These are phyloP conservation scores for Turdus rufiventris DNA, from an alignment of 2,113 vertebrate species.

Conservation along the genomic window DNA sequence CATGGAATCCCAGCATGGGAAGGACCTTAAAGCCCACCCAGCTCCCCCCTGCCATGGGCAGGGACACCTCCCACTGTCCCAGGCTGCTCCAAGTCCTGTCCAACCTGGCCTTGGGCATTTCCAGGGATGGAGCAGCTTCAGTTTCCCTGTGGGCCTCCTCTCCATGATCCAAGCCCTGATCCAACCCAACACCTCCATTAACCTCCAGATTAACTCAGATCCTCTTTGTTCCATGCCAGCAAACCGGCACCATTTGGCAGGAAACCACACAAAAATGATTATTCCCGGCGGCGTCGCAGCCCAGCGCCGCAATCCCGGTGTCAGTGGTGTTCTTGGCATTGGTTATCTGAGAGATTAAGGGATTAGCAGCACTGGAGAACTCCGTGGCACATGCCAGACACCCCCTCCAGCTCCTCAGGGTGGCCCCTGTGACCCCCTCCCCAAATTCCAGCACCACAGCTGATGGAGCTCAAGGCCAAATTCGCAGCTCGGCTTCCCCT, in stretches of 20 bases:
- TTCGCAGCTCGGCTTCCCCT: no score
- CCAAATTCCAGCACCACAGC: background rate
- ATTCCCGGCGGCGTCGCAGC: background rate
- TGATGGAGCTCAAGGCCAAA: fast-evolving
- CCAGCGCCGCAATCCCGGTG: background rate
- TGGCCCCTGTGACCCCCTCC: background rate
- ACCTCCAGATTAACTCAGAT: background rate
- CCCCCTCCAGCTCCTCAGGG: background rate
- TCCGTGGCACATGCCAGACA: background rate
- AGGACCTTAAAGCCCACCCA: background rate
- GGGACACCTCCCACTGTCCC: background rate
- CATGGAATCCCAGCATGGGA: background rate
- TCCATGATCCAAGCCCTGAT: fast-evolving
- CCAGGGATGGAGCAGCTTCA: background rate
- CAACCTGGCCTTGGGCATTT: fast-evolving
- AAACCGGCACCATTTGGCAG: background rate
- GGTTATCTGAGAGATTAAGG: background rate
- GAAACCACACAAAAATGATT: background rate
- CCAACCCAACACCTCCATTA: background rate
- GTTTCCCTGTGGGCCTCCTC: background rate
- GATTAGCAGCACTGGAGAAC: background rate
- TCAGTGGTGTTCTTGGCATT: background rate
- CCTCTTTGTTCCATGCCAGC: background rate
- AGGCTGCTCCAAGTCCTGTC: fast-evolving
- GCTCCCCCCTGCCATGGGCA: background rate